These are phyloP conservation scores for Pyrgilauda ruficollis DNA, from an alignment of 2,113 vertebrate genomes.

Conservation along the genomic window DNA sequence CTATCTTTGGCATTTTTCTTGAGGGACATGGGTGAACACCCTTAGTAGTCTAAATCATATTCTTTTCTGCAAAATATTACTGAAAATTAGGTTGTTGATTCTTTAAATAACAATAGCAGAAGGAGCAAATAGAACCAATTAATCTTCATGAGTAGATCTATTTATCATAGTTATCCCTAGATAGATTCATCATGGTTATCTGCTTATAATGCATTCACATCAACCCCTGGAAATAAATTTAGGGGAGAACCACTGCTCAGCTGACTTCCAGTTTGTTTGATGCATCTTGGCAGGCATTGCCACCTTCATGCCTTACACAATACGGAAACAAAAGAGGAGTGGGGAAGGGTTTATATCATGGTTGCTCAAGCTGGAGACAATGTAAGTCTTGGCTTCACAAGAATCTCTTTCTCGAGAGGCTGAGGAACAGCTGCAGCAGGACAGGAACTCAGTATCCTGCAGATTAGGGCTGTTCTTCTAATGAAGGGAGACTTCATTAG, in stretches of 20 bases:
- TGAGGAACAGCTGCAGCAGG: not conserved
- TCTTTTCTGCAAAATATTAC: constrained; percentile 7
- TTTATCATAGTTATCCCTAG: constrained; percentile 26
- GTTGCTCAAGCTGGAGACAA: not conserved
- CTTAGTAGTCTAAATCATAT: not conserved
- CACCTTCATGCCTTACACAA: not conserved
- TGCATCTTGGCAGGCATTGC: not conserved
- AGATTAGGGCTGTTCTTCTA: not conserved
- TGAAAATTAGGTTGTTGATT: constrained; percentile 49
- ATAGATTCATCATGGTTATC: constrained; percentile 40
- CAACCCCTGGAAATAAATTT: not conserved
- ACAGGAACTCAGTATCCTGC: not conserved
- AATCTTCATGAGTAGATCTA: constrained; percentile 36
- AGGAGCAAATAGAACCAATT: constrained; percentile 34
- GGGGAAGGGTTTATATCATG: not conserved
- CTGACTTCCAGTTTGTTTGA: not conserved
- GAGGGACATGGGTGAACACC: not conserved
- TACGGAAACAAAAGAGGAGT: not conserved
- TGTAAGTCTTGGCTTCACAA: not conserved
- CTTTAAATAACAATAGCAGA: constrained; percentile 56
- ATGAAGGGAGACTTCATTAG: not conserved
- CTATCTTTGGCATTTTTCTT: not conserved
- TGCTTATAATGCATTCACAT: not conserved
- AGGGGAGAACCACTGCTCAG: not conserved
- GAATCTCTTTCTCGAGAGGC: not conserved